Evolutionary conservation across 2,888 invertebrate genomes (phyloP).

Genomic region (Steinernema scapterisci): DNA sequence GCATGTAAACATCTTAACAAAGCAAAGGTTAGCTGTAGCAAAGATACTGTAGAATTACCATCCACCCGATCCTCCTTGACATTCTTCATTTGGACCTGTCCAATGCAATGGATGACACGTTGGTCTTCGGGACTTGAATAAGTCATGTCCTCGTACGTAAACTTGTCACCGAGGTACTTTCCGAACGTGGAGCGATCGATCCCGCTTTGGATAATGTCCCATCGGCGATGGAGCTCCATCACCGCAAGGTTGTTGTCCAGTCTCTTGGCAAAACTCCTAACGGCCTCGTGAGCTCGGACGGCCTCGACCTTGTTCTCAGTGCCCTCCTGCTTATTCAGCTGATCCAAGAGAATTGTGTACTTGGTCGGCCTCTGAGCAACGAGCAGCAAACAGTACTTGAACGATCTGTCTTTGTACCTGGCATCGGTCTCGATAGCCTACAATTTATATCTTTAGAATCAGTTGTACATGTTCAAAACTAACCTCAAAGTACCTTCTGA

Average conservation of each 20-base stretch:
- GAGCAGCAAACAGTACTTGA: conserved; percentile 44
- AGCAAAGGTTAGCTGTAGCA: too few relatives aligned
- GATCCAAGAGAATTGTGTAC: conserved; percentile 47
- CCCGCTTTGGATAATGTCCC: conserved; percentile 39
- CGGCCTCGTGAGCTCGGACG: conserved; percentile 41
- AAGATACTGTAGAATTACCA: neutral
- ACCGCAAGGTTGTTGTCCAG: conserved; percentile 44
- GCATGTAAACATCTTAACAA: conserved; percentile 32
- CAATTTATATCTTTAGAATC: neutral
- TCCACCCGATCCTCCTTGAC: conserved; percentile 8
- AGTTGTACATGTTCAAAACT: neutral
- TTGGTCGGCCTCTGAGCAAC: conserved; percentile 51
- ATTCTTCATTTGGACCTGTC: neutral
- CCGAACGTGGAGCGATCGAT: conserved; percentile 44
- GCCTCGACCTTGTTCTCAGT: conserved; percentile 33
- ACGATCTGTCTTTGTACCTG: conserved; percentile 37
- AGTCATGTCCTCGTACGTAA: conserved; percentile 35
- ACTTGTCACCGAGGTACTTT: conserved; percentile 38
- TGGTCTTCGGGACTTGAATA: neutral
- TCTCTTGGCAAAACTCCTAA: conserved; percentile 41
- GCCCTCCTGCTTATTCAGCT: conserved; percentile 34
- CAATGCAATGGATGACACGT: neutral
- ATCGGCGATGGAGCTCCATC: conserved; percentile 44
- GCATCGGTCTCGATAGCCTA: conserved; percentile 32
- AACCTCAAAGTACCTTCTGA: conserved; percentile 43